These are phyloP conservation scores for Agonum fuliginosum DNA, from an alignment of 2,888 invertebrate species.

Conservation along the genomic window DNA sequence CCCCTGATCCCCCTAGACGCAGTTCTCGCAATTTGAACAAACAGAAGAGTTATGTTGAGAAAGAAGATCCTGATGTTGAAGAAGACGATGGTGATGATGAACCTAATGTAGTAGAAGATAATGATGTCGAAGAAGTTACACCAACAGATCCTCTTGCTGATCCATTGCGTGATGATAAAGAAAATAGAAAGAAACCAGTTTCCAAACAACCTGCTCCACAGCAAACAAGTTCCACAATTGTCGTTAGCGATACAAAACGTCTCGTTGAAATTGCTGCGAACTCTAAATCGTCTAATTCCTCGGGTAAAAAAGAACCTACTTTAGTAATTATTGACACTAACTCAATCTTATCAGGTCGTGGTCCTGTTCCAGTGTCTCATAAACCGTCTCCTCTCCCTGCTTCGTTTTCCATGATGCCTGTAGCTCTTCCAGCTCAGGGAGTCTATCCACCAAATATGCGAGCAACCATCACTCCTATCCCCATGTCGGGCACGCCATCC, in stretches of 20 bases:
- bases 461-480: slow-evolving; percentile 76
- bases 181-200: slow-evolving; percentile 37
- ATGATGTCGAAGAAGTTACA: slow-evolving; percentile 80
- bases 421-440: slow-evolving; percentile 77
- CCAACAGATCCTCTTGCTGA: slow-evolving; percentile 77
- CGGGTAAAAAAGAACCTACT: slow-evolving; percentile 82
- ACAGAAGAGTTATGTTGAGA: slow-evolving; percentile 71
- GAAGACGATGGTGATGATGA: slow-evolving; percentile 71
- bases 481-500: slow-evolving; percentile 69
- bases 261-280: slow-evolving; percentile 82
- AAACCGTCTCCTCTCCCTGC: slow-evolving; percentile 66
- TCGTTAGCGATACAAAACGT: slow-evolving; percentile 83
- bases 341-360: slow-evolving; percentile 80
- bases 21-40: slow-evolving; percentile 78
- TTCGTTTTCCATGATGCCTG: slow-evolving; percentile 73
- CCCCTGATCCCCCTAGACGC: slow-evolving; percentile 72
- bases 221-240: slow-evolving; percentile 73
- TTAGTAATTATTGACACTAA: slow-evolving; percentile 88
- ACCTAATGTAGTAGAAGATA: slow-evolving; percentile 74
- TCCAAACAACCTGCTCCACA: slow-evolving; percentile 33
- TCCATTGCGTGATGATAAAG: slow-evolving; percentile 52
- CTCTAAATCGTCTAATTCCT: slow-evolving; percentile 70
- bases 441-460: slow-evolving; percentile 80
- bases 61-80: slow-evolving; percentile 70
- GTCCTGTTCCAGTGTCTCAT: slow-evolving; percentile 74